phyloP scores from a whole-genome alignment of 2,113 vertebrate genomes.

The Pluvialis apricaria region DNA sequence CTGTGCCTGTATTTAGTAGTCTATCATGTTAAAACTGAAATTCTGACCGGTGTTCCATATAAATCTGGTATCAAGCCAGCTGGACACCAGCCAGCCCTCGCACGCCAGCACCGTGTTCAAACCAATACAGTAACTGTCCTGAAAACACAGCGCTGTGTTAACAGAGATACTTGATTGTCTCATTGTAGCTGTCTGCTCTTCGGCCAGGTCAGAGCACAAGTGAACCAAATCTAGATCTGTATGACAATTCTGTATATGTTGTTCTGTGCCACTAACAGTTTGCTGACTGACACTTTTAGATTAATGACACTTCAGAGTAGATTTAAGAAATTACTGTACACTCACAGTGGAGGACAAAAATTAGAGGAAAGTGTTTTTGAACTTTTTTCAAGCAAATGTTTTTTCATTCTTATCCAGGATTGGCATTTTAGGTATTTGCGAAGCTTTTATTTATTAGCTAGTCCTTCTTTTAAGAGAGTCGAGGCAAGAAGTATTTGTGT shows the following conservation, averaged over 20 bases:
- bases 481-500: neutral
- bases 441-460: neutral
- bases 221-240: neutral
- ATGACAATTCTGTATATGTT: neutral
- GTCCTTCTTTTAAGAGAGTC: neutral
- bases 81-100: neutral
- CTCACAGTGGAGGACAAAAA: neutral
- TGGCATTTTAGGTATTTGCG: neutral
- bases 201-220: neutral
- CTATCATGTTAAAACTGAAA: neutral
- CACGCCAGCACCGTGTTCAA: rapidly evolving
- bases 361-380: neutral
- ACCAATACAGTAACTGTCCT: neutral
- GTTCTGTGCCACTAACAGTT: neutral
- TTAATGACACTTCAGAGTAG: neutral
- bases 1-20: neutral
- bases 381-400: neutral
- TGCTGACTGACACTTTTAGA: neutral
- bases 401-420: neutral
- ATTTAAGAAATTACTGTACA: neutral
- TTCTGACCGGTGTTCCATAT: neutral
- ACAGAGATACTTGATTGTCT: neutral
- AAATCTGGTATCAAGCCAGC: neutral
- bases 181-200: neutral
- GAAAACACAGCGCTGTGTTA: neutral